Evolutionary conservation across 2,888 invertebrate genomes (phyloP), one percentile per base, ranked within the genome.

Genomic region (Caenorhabditis afra): DNA sequence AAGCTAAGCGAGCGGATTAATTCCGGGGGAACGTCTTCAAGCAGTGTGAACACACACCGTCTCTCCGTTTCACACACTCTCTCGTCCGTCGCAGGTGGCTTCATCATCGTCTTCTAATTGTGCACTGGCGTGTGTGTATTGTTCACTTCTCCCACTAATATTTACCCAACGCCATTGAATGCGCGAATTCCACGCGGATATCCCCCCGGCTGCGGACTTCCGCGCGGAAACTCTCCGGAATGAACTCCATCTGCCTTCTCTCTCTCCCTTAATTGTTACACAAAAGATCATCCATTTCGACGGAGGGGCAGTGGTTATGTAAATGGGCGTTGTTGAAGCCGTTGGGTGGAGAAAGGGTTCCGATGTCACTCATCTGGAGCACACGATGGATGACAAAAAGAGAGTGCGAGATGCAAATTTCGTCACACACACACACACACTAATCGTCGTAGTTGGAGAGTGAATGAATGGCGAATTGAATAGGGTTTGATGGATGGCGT

Each of bases 201-300:
- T 44, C 44, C 14, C 3, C n/a, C n/a, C n/a, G n/a, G n/a, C 11
- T 14, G 44, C n/a, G 47, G 14, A 18, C 47, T 53, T 35, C 53
- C 35, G 53, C 29, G 53, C 35, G 35, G 29, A 29, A 29, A 29
- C 29, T 29, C 29, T 29, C 29, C 29, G 29, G 29, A 29, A 29
- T 29, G 29, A 29, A 20, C 22, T 23, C 29, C 61, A 53, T 61
- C 70, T 70, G 70, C 61, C 29, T n/a, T 11, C 50, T 50, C 16
- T 22, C n/a, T 20, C 35, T 29, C 18, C 41, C 20, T 53, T 70
- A 70, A 70, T 70, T 70, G 70, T 61, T 70, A 61, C 61, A 70
- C 70, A 70, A 70, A 70, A 70, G 59, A 70, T 70, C 61, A 70
- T 70, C 59, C 59, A 70, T 70, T 70, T 41, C 39, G 47, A 10